Evolutionary conservation across 2,113 vertebrate genomes (phyloP).

Genomic region (Prunella himalayana): DNA sequence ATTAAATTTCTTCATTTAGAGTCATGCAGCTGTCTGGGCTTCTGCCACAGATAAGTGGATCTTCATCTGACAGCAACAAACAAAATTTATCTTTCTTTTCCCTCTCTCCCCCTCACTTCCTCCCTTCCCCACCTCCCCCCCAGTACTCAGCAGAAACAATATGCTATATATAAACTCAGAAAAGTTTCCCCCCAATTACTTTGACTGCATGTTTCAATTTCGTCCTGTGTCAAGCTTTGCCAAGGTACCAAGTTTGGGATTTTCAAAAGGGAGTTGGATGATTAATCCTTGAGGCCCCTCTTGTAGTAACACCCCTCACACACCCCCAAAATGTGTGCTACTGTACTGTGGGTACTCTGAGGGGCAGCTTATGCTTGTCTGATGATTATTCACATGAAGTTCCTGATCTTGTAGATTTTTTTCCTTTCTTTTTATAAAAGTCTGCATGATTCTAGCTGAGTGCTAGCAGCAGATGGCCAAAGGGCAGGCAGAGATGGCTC

Average conservation of each 20-base stretch:
- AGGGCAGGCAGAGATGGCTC: constrained; percentile 18
- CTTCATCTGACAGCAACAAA: background rate
- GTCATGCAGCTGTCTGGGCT: constrained; percentile 41
- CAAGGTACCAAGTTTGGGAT: background rate
- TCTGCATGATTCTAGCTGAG: background rate
- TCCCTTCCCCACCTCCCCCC: background rate
- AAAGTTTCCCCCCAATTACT: background rate
- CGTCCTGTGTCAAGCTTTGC: background rate
- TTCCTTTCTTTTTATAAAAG: background rate
- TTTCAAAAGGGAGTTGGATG: background rate
- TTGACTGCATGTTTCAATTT: background rate
- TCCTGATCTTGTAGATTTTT: background rate
- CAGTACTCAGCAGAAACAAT: constrained; percentile 2
- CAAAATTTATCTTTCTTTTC: constrained; percentile 17
- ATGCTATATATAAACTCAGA: constrained; percentile 26
- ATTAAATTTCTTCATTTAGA: constrained; percentile 47
- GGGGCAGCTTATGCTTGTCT: background rate
- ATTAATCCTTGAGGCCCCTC: background rate
- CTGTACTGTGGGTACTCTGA: background rate
- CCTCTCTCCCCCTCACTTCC: constrained; percentile 12
- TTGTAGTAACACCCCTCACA: background rate
- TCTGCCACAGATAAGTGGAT: constrained; percentile 46
- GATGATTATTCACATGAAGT: background rate
- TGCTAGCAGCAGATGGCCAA: constrained; percentile 32
- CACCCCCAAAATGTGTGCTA: background rate